phyloP scores from a whole-genome alignment of 2,888 invertebrate species.

The Lasioglossum oenotherae region DNA sequence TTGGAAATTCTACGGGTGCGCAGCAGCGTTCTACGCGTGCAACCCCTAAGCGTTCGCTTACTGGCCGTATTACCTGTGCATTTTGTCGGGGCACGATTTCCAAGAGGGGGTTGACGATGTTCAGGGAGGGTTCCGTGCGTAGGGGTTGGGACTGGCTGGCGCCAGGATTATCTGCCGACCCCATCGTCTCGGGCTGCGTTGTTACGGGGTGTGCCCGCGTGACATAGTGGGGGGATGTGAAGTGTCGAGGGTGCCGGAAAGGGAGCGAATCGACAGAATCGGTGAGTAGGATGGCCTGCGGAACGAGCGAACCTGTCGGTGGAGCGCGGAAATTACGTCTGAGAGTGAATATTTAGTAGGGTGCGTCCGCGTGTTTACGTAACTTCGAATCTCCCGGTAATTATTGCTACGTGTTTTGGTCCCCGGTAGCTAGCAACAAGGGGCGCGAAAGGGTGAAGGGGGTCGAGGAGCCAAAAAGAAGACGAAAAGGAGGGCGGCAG shows the following conservation, averaged over 20 bases:
- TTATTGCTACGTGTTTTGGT: slow-evolving; percentile 9
- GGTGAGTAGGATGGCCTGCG: not conserved
- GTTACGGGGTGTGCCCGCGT: slow-evolving; percentile 64
- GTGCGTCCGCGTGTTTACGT: not conserved
- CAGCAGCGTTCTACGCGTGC: not conserved
- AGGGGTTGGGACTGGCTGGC: slow-evolving; percentile 74
- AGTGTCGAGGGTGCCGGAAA: slow-evolving; percentile 7
- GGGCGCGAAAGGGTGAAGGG: not conserved
- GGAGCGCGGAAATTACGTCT: not conserved
- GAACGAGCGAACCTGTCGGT: not conserved
- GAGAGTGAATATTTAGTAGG: not conserved
- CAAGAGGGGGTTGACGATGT: slow-evolving; percentile 7
- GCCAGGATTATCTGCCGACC: slow-evolving; percentile 77
- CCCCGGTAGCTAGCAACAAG: not conserved
- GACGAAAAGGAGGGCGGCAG: not conserved
- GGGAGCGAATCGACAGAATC: slow-evolving; percentile 7
- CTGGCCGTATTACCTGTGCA: slow-evolving; percentile 42
- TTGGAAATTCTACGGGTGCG: not conserved
- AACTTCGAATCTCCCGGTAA: not conserved
- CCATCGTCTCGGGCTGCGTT: slow-evolving; percentile 72
- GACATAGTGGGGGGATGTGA: slow-evolving; percentile 15
- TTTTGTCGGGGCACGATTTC: slow-evolving; percentile 11
- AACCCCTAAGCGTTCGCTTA: slow-evolving; percentile 23
- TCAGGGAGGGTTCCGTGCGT: slow-evolving; percentile 57
- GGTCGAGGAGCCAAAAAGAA: not conserved